Evolutionary conservation across 2,113 vertebrate genomes (phyloP).

Genomic region (Anguilla rostrata): DNA sequence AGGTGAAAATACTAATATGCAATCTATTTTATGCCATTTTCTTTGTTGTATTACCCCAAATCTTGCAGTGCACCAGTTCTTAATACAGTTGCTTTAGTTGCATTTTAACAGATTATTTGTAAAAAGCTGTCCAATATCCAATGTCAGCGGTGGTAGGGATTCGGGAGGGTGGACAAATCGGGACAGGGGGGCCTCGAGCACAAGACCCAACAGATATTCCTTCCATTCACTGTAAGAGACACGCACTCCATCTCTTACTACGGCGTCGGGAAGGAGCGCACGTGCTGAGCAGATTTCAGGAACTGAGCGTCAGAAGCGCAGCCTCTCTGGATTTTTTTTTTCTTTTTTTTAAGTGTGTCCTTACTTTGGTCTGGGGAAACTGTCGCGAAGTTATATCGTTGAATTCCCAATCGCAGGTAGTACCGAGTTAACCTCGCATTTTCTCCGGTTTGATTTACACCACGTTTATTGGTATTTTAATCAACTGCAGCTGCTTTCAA

Average conservation of each 20-base stretch:
- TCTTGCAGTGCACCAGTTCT: neutral
- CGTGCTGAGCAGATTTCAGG: constrained; percentile 56
- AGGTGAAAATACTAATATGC: neutral
- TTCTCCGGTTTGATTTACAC: constrained; percentile 49
- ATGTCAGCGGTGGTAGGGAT: neutral
- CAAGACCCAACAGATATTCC: neutral
- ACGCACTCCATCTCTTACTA: constrained; percentile 32
- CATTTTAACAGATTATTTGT: neutral
- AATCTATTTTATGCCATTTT: no score
- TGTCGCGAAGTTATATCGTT: constrained; percentile 41
- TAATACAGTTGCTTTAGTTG: neutral
- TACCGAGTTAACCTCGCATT: constrained; percentile 30
- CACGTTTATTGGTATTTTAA: constrained; percentile 25
- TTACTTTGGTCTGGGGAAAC: constrained; percentile 41
- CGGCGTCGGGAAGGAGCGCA: constrained; percentile 49
- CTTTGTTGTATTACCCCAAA: no score
- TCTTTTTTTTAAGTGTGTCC: constrained; percentile 59
- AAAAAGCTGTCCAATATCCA: neutral
- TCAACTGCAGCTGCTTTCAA: constrained; percentile 37
- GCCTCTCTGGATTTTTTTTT: constrained; percentile 50
- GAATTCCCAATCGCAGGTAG: constrained; percentile 47
- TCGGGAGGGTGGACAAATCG: neutral
- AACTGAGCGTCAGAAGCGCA: constrained; percentile 38
- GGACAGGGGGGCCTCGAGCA: constrained; percentile 6
- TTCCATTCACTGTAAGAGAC: constrained; percentile 22